phyloP scores from a whole-genome alignment of 92 coral and sea anemone species.

The Porites evermanni region DNA sequence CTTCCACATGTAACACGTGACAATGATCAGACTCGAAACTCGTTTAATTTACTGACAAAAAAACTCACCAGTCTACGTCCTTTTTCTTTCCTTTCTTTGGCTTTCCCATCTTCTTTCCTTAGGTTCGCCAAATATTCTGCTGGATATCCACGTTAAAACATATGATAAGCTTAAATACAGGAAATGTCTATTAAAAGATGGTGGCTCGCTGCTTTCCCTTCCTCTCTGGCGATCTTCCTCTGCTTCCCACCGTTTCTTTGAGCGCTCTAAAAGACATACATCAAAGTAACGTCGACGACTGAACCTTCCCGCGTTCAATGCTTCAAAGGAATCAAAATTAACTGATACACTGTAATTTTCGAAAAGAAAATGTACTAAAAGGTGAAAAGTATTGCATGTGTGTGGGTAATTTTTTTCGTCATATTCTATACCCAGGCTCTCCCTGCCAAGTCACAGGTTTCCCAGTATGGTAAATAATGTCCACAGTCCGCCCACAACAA shows the following conservation, averaged over 20 bases:
- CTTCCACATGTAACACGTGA: constrained; percentile 9
- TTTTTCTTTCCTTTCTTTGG: constrained; percentile 95
- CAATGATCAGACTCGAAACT: not conserved
- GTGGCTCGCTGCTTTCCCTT: constrained; percentile 19
- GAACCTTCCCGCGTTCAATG: not conserved
- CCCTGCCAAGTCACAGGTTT: not conserved
- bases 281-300: constrained; percentile 1
- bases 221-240: not conserved
- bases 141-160: not conserved
- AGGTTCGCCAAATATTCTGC: not conserved
- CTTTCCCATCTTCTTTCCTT: constrained; percentile 75
- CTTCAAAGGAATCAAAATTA: not conserved
- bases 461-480: not conserved
- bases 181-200: not conserved
- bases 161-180: not conserved
- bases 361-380: not conserved
- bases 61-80: constrained; percentile 92
- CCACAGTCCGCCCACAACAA: too few relatives aligned
- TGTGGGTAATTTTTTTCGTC: constrained; percentile 6
- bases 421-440: constrained; percentile 34
- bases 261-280: not conserved
- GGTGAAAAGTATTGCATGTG: constrained; percentile 34
- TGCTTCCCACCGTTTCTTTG: not conserved
- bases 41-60: not conserved
- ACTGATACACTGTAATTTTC: not conserved